Conservation (phyloP, 2,888 invertebrate genomes). For the Galerucella pusilla region DNA sequence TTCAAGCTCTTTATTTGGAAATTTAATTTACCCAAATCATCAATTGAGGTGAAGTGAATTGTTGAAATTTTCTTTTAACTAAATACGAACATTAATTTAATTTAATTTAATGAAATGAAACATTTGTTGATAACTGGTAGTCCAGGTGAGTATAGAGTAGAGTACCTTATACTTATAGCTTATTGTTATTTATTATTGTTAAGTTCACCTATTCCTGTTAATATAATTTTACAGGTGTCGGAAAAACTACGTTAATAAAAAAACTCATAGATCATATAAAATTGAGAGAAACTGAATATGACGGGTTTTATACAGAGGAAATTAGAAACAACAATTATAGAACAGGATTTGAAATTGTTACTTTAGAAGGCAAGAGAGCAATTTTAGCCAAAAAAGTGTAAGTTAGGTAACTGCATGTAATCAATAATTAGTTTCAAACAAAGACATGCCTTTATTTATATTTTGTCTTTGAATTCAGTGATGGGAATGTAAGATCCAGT, state of each 20-base stretch:
- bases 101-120: conserved; percentile 33
- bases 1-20: too few relatives aligned
- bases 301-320: conserved; percentile 78
- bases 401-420: background rate
- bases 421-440: background rate
- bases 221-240: conserved; percentile 66
- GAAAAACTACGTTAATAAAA: conserved; percentile 75
- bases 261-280: conserved; percentile 64
- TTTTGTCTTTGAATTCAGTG: conserved; percentile 22
- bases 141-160: conserved; percentile 42
- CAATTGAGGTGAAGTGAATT: too few relatives aligned
- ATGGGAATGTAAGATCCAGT: conserved; percentile 6
- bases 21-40: too few relatives aligned
- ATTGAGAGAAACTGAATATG: conserved; percentile 55
- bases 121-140: conserved; percentile 47
- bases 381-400: conserved; percentile 68
- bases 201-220: background rate
- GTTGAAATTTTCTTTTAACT: too few relatives aligned
- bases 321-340: conserved; percentile 65
- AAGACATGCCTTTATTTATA: too few relatives aligned
- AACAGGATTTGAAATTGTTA: conserved; percentile 74
- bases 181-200: background rate
- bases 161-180: too few relatives aligned
- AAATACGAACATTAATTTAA: background rate
- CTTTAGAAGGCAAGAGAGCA: conserved; percentile 65